Evolutionary conservation across 2,888 invertebrate genomes (phyloP), one percentile per base, ranked within the genome.

Genomic region (Pharmacophagus antenor): DNA sequence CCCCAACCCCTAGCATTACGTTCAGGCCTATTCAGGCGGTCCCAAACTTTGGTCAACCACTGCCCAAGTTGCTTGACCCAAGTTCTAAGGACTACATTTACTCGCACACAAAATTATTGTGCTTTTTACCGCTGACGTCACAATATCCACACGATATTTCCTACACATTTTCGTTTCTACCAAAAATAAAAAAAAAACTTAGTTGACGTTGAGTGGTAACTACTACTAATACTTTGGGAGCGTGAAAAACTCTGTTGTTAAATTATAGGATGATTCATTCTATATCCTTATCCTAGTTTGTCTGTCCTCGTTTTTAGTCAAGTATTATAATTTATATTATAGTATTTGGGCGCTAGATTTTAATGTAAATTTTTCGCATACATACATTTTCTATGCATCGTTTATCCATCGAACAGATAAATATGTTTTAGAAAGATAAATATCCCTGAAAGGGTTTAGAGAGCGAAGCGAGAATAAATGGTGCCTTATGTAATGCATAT

Each of bases 401-500:
- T 88, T 88, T 88, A 84, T 88, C 88, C 67, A 61, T 58, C 63
- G 73, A 65, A 52, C 67, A 73, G 88, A 89, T 88, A 88, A 88
- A 87, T 86, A 83, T 88, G 88, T 82, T 79, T 78, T 87, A 85
- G 87, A 79, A 62, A 61, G 48, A 58, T 66, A 69, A 60, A 65
- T 21, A 61, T 57, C 70, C 69, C 65, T 52, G 37, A 58, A 67
- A 65, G 69, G 64, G 70, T 62, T 63, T 71, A 64, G 68, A 68
- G 59, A 65, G 68, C 60, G 70, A 63, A 60, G 74, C 75, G 77
- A 78, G 77, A 73, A 74, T 69, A 71, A 58, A 71, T 73, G 84
- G 88, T 88, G 88, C 88, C 88, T 86, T 83, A 75, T 74, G 72
- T 80, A 80, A 83, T 85, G 88, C 88, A 87, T 86, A 88, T 80